Evolutionary conservation across 2,113 vertebrate genomes (phyloP).

Genomic region (Bos javanicus): DNA sequence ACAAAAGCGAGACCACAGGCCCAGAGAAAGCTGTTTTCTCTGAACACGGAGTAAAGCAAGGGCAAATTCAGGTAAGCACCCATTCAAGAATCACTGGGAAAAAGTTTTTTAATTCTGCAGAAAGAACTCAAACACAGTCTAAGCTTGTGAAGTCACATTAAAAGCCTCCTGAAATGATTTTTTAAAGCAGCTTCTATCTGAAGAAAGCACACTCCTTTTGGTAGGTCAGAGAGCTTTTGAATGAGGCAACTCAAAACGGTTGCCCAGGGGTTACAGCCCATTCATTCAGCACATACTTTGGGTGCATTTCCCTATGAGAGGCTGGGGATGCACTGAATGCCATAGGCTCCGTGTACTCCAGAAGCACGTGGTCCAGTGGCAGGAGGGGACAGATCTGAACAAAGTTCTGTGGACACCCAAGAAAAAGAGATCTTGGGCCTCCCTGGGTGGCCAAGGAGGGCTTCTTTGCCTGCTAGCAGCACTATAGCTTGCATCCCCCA

Average conservation of each 20-base stretch:
- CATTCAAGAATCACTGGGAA: neutral
- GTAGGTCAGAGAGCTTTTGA: neutral
- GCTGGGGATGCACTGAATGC: neutral
- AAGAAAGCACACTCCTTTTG: neutral
- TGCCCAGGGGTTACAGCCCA: neutral
- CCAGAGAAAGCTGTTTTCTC: slow-evolving; percentile 27
- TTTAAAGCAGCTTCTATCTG: neutral
- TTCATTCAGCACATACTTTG: neutral
- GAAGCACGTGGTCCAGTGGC: neutral
- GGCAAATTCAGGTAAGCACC: slow-evolving; percentile 32
- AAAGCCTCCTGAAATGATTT: slow-evolving; percentile 27
- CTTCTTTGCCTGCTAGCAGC: neutral
- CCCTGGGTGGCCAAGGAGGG: neutral
- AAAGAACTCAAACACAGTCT: neutral
- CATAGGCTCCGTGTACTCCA: neutral
- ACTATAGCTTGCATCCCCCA: neutral
- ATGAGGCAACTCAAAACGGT: neutral
- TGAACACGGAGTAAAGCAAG: slow-evolving; percentile 11
- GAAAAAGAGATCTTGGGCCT: neutral
- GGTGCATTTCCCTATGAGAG: neutral
- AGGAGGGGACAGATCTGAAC: neutral
- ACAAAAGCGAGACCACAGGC: neutral
- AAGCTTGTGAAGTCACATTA: slow-evolving; percentile 22
- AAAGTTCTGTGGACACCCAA: neutral
- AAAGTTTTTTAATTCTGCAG: neutral